These are phyloP conservation scores for Andrena camellia DNA, from an alignment of 2,888 invertebrate genomes.

Conservation along the genomic window DNA sequence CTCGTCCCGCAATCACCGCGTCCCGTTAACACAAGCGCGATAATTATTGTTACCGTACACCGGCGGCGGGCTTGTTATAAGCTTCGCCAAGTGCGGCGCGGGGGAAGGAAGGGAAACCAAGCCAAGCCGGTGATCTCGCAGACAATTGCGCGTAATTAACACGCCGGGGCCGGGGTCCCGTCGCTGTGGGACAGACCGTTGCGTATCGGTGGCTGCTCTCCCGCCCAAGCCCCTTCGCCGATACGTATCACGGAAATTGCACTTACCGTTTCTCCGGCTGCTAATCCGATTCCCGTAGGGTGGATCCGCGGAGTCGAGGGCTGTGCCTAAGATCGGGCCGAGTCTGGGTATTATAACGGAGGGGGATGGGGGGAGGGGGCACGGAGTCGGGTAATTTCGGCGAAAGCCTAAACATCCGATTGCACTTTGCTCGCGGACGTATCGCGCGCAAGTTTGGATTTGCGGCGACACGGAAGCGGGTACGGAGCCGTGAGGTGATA, in stretches of 20 bases:
- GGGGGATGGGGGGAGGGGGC: not conserved
- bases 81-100: conserved; percentile 32
- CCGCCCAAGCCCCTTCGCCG: conserved; percentile 34
- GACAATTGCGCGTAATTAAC: conserved; percentile 75
- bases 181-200: conserved; percentile 55
- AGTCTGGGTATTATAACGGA: conserved; percentile 38
- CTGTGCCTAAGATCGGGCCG: conserved; percentile 17
- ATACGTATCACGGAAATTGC: conserved; percentile 73
- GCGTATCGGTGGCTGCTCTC: conserved; percentile 54
- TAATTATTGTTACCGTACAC: conserved; percentile 64
- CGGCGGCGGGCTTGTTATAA: conserved; percentile 58
- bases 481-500: not conserved
- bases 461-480: not conserved
- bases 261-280: conserved; percentile 69
- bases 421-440: conserved; percentile 23
- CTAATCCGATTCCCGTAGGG: conserved; percentile 67
- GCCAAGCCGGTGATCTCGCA: conserved; percentile 60
- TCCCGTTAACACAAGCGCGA: conserved; percentile 63
- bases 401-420: conserved; percentile 28
- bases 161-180: conserved; percentile 38
- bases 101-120: conserved; percentile 30
- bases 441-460: not conserved
- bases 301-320: conserved; percentile 26
- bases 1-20: conserved; percentile 49
- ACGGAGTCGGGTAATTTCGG: conserved; percentile 30